Evolutionary conservation across 2,888 invertebrate species (phyloP), one percentile per base, ranked within the genome.

Genomic region (Callimorpha dominula): DNA sequence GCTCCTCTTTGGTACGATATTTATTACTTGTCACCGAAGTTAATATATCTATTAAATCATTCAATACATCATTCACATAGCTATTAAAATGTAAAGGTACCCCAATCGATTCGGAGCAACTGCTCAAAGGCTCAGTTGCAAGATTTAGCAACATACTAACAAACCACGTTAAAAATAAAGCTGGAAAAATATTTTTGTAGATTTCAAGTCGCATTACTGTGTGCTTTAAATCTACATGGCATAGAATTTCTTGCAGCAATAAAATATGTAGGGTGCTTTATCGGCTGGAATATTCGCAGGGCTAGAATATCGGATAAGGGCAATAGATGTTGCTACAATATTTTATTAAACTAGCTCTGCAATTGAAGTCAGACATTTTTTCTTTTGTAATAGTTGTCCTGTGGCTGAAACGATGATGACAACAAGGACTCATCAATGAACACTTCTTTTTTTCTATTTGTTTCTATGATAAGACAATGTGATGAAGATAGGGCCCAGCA

Each of bases 211-310:
- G 62, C 67, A 63, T 65, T 70, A 75, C 77, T 79, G 75, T 83
- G 42, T 72, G 69, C 50, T 52, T 81, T 71, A 73, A 74, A 78
- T 79, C 79, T 66, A 62, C 67, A 63, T 65, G 68, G 68, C 65
- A 68, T 68, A 54, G 72, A 70, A 70, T 17, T 76, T 69, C 75
- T 76, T 69, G 68, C 67, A 71, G 74, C 77, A 79, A 81, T 83
- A 84, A 82, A 82, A 77, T 64, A 65, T 67, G 64, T 74, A 70
- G 78, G 82, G 76, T 80, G 81, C 63, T 82, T 81, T 83, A 82
- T 82, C 70, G 80, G 46, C 64, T 70, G 82, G 80, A 82, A 79
- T 74, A 74, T 79, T 70, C 74, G 81, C 79, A 72, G 17, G 54
- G 69, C 67, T 76, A 74, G 80, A 83, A 70, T 69, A 73, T 66